These are phyloP conservation scores for Theonella swinhoei DNA, from an alignment of 37 sponge, comb jelly and placozoan species.

Conservation along the genomic window DNA sequence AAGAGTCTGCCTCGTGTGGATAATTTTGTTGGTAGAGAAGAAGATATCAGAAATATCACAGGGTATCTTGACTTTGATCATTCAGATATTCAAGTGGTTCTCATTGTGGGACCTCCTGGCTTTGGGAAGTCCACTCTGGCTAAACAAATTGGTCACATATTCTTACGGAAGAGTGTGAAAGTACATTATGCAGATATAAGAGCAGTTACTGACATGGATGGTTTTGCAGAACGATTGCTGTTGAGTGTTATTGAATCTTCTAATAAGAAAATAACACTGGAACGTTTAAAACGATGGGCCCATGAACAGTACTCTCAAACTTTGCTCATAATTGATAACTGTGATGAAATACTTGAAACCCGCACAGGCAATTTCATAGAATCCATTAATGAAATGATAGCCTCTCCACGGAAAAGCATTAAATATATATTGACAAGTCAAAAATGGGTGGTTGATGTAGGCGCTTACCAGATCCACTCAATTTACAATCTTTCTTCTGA, in stretches of 20 bases:
- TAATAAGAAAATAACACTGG: slow-evolving; percentile 1
- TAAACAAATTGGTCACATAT: slow-evolving; percentile 8
- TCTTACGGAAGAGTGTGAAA: background rate
- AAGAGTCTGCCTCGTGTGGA: slow-evolving; percentile 1
- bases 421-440: slow-evolving; percentile 15
- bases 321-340: slow-evolving; percentile 26
- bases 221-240: slow-evolving; percentile 18
- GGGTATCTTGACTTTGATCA: background rate
- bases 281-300: background rate
- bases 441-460: background rate
- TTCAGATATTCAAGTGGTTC: background rate
- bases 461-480: background rate
- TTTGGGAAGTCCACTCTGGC: slow-evolving; percentile 41
- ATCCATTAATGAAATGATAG: slow-evolving; percentile 4
- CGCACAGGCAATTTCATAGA: background rate
- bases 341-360: slow-evolving; percentile 10
- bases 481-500: background rate
- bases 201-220: background rate
- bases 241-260: background rate
- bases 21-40: slow-evolving; percentile 19
- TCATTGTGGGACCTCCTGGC: slow-evolving; percentile 32
- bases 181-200: slow-evolving; percentile 29
- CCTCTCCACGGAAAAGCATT: background rate
- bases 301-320: background rate
- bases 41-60: background rate